Base-by-base conservation (phyloP, 2,888 invertebrate genomes). In the Rotaria socialis region DNA sequence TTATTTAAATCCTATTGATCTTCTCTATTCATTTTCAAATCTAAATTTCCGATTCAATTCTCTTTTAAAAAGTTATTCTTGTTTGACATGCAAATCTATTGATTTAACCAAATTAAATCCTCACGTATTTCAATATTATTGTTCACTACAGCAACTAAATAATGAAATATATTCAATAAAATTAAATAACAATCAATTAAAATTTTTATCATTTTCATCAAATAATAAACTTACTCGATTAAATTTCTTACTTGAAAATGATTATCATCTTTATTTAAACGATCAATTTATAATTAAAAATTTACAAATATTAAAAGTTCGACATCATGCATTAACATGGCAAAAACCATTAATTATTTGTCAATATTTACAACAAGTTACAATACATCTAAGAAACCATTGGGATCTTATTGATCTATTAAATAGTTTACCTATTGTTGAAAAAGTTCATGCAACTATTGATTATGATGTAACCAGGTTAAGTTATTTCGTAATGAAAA, bases 81-180 rank as follows among this genome's bases (percentile, higher is more conserved):
- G 22, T 58, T 22, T 10, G 2, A 58, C 22, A n/a, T n/a, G 24
- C 8, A 58, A 58, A n/a, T 2, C 1, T n/a, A 58, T 58, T n/a
- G n/a, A 58, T 58, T n/a, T 58, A 58, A 58, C 24, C 10, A 58
- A 58, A n/a, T n/a, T 58, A n/a, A 58, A n/a, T 58, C n/a, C n/a
- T 22, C 24, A n/a, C 8, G 58, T 58, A 6, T 58, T 58, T n/a
- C 22, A n/a, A 58, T 58, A n/a, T 58, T 58, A 58, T 58, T 58
- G 58, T n/a, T 58, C n/a, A 58, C 58, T n/a, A 58, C 24, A 58
- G 10, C 58, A n/a, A 22, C 10, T 58, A 24, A 58, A 4, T 22
- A 58, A 58, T 58, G n/a, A 58, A 58, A n/a, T 58, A n/a, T n/a
- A 10, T n/a, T 58, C 58, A 58, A n/a, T 58, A 58, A 58, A n/a